A percentile compares a stretch with the other conserved stretches of the same genome.
phyloP scores from a whole-genome alignment of 2,113 vertebrate species.

The Coreoperca whiteheadi region DNA sequence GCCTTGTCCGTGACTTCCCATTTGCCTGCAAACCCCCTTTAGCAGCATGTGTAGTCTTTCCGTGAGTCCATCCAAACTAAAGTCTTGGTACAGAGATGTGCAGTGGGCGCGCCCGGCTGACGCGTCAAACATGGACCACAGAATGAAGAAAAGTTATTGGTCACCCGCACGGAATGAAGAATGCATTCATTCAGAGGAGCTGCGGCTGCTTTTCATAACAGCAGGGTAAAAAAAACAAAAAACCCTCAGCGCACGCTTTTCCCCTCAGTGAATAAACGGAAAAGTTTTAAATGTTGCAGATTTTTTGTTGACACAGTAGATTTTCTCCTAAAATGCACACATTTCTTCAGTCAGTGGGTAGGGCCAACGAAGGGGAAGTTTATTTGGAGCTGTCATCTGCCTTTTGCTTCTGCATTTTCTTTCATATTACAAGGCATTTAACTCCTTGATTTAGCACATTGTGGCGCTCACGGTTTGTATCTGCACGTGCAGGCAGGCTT shows the following conservation, averaged over 20 bases:
- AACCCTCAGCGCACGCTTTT: background rate
- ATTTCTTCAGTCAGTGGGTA: background rate
- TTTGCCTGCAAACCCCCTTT: constrained; percentile 3
- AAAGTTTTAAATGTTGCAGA: background rate
- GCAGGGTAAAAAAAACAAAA: background rate
- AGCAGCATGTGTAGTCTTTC: constrained; percentile 51
- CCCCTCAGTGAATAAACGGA: background rate
- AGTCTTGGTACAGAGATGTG: constrained; percentile 23
- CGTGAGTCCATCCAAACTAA: constrained; percentile 58
- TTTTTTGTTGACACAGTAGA: background rate
- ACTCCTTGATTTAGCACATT: background rate
- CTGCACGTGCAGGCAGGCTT: background rate
- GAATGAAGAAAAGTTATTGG: constrained; percentile 59
- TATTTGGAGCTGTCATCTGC: background rate
- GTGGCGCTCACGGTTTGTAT: background rate
- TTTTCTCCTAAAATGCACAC: background rate
- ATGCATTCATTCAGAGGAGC: constrained; percentile 67
- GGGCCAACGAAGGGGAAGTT: background rate
- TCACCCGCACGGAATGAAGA: constrained; percentile 60
- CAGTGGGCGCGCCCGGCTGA: constrained; percentile 68
- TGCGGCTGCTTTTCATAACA: constrained; percentile 47
- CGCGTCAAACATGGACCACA: constrained; percentile 60
- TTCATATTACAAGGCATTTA: background rate
- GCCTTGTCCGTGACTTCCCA: background rate
- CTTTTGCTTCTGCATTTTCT: constrained; percentile 14